These are phyloP conservation scores for Polyommatus iphigenia DNA, from an alignment of 2,888 invertebrate genomes.

Conservation along the genomic window DNA sequence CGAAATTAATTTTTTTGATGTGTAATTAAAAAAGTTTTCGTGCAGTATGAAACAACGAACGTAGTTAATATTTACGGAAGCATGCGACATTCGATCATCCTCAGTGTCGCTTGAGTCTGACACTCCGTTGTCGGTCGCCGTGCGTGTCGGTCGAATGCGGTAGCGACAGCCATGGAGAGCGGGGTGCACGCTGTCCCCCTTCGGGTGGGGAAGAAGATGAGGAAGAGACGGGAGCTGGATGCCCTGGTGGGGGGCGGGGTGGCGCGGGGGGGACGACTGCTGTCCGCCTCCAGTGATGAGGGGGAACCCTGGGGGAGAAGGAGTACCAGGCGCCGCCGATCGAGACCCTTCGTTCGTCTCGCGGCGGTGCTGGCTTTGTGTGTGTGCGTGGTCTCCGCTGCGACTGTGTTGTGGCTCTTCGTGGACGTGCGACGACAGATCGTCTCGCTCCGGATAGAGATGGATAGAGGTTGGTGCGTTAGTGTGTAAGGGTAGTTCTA, in stretches of 20 bases:
- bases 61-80: neutral
- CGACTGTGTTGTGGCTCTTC: slow-evolving; percentile 84
- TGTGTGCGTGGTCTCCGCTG: slow-evolving; percentile 82
- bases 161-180: slow-evolving; percentile 71
- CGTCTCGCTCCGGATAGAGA: slow-evolving; percentile 81
- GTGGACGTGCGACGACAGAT: slow-evolving; percentile 84
- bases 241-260: slow-evolving; percentile 82
- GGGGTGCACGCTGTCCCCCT: slow-evolving; percentile 83
- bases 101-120: neutral
- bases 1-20: too few relatives aligned
- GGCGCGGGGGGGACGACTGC: slow-evolving; percentile 76
- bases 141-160: slow-evolving; percentile 53
- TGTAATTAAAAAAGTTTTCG: neutral
- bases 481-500: neutral
- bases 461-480: slow-evolving; percentile 82
- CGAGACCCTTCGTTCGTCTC: slow-evolving; percentile 78
- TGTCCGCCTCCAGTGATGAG: slow-evolving; percentile 81
- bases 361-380: slow-evolving; percentile 82
- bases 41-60: neutral
- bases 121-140: slow-evolving; percentile 47
- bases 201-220: slow-evolving; percentile 87
- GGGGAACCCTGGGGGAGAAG: slow-evolving; percentile 78
- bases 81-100: neutral
- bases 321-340: slow-evolving; percentile 61
- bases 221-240: slow-evolving; percentile 87